Base-by-base conservation (phyloP, 2,888 invertebrate genomes). In the Neuroscelio doddi region DNA sequence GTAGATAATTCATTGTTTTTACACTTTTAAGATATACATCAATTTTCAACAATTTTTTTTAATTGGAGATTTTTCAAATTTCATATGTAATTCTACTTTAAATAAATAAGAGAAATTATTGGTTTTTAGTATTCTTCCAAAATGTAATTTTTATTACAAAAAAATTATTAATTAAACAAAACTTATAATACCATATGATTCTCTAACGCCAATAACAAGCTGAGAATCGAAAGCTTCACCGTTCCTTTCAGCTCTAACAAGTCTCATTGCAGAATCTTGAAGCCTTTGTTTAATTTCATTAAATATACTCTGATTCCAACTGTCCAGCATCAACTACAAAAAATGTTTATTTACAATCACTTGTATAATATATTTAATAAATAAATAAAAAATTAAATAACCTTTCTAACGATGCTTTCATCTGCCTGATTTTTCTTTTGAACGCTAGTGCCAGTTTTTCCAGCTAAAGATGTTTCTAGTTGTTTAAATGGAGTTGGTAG, bases 191-290 rank as follows among this genome's bases (percentile, higher is more conserved):
- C 93, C 94, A 87, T 98, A 99, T 32, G 97, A 97, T 87, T 99
- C 98, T 71, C 98, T 88, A 34, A 99, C 98, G 53, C 98, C 98
- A 80, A 98, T 97, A 51, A 99, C 98, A 66, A 98, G 88, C 82
- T 97, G 96, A 12, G 97, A 95, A 86, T 99, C 98, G 86, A 98
- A 98, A 1, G 96, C 95, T 86, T 98, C 97, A 1, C 98, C 98
- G 85, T 97, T 97, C 68, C 99, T 89, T 85, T 99, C 99, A 1
- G 96, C 93, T 82, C 96, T 94, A 5, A 99, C 96, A 69, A 99
- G 88, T 85, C 96, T 95, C 97, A 99, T 98, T 1, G 98, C 98
- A 73, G 97, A 97, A 81, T 94, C 93, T 85, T 97, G 96, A 44
- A 96, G 86, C 69, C 95, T 90, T 80, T 95, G 92, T 84, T 97